phyloP scores from a whole-genome alignment of 2,113 vertebrate species.

The Monarcha castaneiventris region DNA sequence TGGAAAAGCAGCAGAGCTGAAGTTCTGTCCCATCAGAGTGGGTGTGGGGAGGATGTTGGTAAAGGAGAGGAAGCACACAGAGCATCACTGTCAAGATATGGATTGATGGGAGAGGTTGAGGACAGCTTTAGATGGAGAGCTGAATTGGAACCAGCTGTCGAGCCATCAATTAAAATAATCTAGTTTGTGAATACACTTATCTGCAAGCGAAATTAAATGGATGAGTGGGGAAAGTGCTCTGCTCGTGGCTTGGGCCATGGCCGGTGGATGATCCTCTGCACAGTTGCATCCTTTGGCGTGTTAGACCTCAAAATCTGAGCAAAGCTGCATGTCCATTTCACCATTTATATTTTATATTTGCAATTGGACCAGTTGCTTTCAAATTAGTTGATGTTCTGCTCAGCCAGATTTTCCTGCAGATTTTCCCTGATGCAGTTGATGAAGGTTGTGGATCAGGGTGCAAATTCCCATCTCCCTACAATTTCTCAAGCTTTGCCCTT shows the following conservation, averaged over 20 bases:
- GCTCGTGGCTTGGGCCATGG: background rate
- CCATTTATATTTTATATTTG: accelerated
- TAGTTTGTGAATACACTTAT: background rate
- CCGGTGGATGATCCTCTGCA: background rate
- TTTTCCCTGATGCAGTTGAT: background rate
- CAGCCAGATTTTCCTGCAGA: background rate
- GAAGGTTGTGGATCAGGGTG: accelerated
- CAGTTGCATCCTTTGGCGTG: accelerated
- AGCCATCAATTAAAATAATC: constrained; percentile 37
- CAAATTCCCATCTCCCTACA: background rate
- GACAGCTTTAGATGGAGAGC: background rate
- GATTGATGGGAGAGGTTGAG: background rate
- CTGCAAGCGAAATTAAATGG: constrained; percentile 16
- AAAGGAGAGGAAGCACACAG: background rate
- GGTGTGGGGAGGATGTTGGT: background rate
- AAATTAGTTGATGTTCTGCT: background rate
- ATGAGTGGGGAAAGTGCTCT: background rate
- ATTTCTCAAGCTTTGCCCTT: background rate
- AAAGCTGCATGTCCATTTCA: accelerated
- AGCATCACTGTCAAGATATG: background rate
- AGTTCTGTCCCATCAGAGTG: background rate
- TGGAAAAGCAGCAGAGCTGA: background rate
- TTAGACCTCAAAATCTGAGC: background rate
- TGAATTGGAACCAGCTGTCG: background rate
- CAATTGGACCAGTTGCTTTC: background rate